Conservation (phyloP, 2,113 vertebrate species). For the Pavo muticus region DNA sequence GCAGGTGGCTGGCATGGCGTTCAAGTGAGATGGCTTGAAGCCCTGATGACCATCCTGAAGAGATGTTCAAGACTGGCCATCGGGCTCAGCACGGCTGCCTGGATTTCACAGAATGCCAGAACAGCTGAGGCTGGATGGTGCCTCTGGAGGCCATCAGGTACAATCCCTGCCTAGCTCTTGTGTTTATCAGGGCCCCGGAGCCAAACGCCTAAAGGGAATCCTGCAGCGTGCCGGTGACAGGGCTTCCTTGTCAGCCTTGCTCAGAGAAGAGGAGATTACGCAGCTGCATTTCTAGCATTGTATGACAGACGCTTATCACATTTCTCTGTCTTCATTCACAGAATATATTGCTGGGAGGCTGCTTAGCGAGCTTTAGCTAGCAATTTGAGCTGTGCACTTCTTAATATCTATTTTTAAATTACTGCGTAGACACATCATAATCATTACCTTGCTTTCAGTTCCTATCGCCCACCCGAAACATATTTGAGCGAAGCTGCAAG, state of each 20-base stretch:
- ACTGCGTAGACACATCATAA: background rate
- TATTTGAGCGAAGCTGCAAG: background rate
- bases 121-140: background rate
- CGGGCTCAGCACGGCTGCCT: background rate
- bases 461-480: background rate
- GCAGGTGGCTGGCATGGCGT: rapidly evolving
- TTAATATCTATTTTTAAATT: background rate
- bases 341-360: background rate
- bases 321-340: background rate
- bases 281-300: background rate
- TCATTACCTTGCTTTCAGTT: background rate
- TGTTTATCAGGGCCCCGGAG: rapidly evolving
- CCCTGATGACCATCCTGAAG: background rate
- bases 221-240: background rate
- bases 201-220: background rate
- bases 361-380: background rate
- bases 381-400: background rate
- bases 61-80: rapidly evolving
- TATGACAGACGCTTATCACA: rapidly evolving
- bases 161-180: background rate
- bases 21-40: background rate
- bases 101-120: background rate
- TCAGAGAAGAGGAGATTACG: background rate
- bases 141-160: background rate
- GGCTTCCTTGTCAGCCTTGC: background rate